These are phyloP conservation scores for Colletes gigas DNA, from an alignment of 1,140 invertebrate genomes.

Conservation along the genomic window DNA sequence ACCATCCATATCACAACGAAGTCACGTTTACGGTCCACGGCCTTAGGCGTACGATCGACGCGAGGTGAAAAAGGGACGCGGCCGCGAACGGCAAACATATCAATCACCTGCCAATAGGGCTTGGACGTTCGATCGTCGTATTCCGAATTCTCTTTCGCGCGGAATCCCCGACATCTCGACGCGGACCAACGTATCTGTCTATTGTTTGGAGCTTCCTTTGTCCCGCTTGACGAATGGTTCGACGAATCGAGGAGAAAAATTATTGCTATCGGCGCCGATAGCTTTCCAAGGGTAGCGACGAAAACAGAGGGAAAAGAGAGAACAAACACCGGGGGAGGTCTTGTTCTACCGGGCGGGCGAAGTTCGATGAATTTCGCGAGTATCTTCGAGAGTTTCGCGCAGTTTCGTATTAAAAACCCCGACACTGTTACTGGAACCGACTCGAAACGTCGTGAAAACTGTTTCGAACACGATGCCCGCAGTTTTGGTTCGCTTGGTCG, in stretches of 20 bases:
- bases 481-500: too few relatives aligned
- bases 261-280: slow-evolving; percentile 20
- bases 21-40: slow-evolving; percentile 50
- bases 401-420: too few relatives aligned
- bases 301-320: not conserved
- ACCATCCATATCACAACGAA: slow-evolving; percentile 76
- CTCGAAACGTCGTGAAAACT: not conserved
- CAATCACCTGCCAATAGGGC: slow-evolving; percentile 65
- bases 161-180: slow-evolving; percentile 43
- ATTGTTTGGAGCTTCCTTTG: slow-evolving; percentile 36
- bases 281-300: not conserved
- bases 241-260: slow-evolving; percentile 31
- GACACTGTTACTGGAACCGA: not conserved
- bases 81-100: slow-evolving; percentile 65
- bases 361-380: not conserved
- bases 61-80: slow-evolving; percentile 50
- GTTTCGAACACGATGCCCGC: not conserved
- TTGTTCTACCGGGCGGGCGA: too few relatives aligned
- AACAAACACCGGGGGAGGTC: not conserved
- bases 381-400: too few relatives aligned
- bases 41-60: slow-evolving; percentile 50
- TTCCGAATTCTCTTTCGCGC: slow-evolving; percentile 42
- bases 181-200: slow-evolving; percentile 30
- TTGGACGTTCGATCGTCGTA: slow-evolving; percentile 45
- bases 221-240: slow-evolving; percentile 39